These are phyloP conservation scores for Novumbra hubbsi DNA, from an alignment of 2,797 vertebrate genomes.

Conservation along the genomic window DNA sequence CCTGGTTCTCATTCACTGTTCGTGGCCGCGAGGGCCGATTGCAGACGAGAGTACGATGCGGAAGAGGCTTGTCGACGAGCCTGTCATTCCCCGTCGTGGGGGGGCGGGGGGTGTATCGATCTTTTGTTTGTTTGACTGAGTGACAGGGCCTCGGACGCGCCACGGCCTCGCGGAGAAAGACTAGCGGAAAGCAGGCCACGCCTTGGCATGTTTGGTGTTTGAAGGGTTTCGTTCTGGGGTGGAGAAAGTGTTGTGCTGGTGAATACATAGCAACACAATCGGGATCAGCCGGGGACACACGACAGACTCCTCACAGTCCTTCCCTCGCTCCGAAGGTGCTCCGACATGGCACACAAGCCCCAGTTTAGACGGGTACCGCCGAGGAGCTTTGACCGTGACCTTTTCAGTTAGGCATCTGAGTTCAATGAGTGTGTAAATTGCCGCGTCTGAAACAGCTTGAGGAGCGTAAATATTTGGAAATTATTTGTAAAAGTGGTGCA, in stretches of 20 bases:
- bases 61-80: neutral
- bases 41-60: neutral
- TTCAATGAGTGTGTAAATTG: neutral
- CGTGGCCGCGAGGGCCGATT: neutral
- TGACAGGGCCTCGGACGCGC: neutral
- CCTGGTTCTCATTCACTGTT: no score
- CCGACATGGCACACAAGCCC: neutral
- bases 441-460: neutral
- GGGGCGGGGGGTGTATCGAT: neutral
- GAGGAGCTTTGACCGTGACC: neutral
- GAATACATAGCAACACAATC: neutral
- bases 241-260: neutral
- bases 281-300: neutral
- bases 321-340: neutral
- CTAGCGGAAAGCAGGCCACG: neutral
- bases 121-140: neutral
- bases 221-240: neutral
- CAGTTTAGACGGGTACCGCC: conserved; percentile 30
- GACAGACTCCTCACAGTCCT: neutral
- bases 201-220: neutral
- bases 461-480: conserved; percentile 8
- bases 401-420: neutral
- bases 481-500: neutral
- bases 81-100: neutral
- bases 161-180: neutral